These are phyloP conservation scores for Diaphora mendica DNA, from an alignment of 2,888 invertebrate genomes.

Conservation along the genomic window DNA sequence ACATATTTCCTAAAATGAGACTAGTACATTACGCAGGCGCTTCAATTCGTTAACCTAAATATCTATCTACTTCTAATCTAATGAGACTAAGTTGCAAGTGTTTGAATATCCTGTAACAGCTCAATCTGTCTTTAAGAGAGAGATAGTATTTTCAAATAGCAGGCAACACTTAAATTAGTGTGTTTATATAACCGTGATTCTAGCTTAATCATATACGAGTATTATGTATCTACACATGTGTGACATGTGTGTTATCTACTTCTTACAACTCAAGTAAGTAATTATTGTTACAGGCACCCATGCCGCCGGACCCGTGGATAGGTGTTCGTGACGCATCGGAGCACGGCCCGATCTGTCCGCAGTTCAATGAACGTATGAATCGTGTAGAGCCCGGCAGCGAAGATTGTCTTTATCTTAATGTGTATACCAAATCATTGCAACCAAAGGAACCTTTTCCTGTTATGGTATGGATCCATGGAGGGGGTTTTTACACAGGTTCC, in stretches of 20 bases:
- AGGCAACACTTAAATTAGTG: not conserved
- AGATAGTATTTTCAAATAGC: not conserved
- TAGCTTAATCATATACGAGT: too few species aligned
- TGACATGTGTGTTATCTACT: too few species aligned
- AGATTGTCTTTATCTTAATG: constrained; percentile 90
- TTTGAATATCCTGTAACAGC: not conserved
- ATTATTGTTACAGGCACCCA: constrained; percentile 68
- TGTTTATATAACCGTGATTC: too few species aligned
- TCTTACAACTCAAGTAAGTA: not conserved
- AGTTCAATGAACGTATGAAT: constrained; percentile 80
- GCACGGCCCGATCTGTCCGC: constrained; percentile 80
- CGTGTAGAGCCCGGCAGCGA: constrained; percentile 85
- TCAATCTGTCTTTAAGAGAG: not conserved
- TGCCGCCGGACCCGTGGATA: constrained; percentile 74
- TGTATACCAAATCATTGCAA: constrained; percentile 81
- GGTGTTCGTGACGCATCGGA: constrained; percentile 73
- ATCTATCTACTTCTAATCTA: too few species aligned
- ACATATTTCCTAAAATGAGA: not conserved
- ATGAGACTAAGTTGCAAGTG: too few species aligned
- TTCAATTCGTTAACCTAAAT: not conserved
- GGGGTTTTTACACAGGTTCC: constrained; percentile 82
- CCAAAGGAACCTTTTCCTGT: constrained; percentile 67
- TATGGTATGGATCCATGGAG: constrained; percentile 84
- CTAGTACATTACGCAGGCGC: not conserved
- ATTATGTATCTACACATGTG: too few species aligned